Base-by-base conservation (phyloP, 1,140 invertebrate genomes). In the Drosophila takahashii region DNA sequence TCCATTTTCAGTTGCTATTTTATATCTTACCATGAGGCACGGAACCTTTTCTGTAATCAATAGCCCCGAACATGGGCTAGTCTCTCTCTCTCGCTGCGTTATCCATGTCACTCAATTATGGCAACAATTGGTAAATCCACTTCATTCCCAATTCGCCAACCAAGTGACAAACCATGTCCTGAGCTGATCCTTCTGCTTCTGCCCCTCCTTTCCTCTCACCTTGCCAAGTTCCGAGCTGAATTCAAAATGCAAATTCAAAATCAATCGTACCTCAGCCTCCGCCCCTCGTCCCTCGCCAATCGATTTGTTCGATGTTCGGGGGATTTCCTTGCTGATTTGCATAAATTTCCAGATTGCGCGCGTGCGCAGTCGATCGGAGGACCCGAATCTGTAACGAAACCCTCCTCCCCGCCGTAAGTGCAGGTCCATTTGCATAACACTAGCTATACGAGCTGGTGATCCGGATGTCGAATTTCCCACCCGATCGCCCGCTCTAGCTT, bases 351-450 rank as follows among this genome's bases (percentile, higher is more conserved):
- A 71, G 48, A 61, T 47, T 57, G 64, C 62, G 84, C 79, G 84
- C 84, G 84, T 87, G 77, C 67, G 84, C 72, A 58, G 61, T 76
- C 39, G 71, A 73, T 57, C 47, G 9, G 27, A 42, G 10, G 10
- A 47, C 45, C 47, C 47, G 36, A 32, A 70, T 32, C 18, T 45
- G 50, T 57, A 70, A 47, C 42, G 34, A 36, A 51, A 65, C 45
- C 57, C 71, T 81, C 60, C 64, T 76, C 67, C 74, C 65, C 39
- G 39, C 4, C 42, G 29, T 9, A 44, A 48, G 69, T 74, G 62
- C 89, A 91, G 89, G 84, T 90, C 83, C 45, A 91, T 91, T 91
- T 77, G 90, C 90, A 91, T 91, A 91, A 91, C 90, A 91, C 90
- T 84, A 64, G 52, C 81, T 79, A 48, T 32, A 52, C 41, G 53